phyloP scores from a whole-genome alignment of 2,888 invertebrate species.

The Limnephilus marmoratus region DNA sequence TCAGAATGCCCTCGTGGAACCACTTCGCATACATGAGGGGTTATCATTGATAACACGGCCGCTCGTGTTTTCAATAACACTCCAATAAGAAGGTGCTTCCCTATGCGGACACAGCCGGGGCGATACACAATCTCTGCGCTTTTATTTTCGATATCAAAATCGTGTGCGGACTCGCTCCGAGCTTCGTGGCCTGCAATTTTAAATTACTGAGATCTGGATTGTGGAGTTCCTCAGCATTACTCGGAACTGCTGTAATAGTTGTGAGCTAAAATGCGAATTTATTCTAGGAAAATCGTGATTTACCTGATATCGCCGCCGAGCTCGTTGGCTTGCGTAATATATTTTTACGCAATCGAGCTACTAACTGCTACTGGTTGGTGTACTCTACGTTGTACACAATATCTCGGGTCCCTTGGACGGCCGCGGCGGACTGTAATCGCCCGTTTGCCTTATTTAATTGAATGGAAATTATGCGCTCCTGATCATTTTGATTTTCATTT shows the following conservation, averaged over 20 bases:
- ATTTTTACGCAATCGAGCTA: slow-evolving; percentile 56
- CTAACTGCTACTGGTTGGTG: slow-evolving; percentile 34
- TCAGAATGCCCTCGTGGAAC: background rate
- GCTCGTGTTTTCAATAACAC: slow-evolving; percentile 65
- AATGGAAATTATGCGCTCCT: slow-evolving; percentile 58
- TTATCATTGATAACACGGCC: slow-evolving; percentile 61
- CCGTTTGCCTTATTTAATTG: slow-evolving; percentile 55
- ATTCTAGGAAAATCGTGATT: slow-evolving; percentile 53
- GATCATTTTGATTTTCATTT: slow-evolving; percentile 50
- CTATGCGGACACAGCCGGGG: slow-evolving; percentile 46
- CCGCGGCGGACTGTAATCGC: slow-evolving; percentile 29
- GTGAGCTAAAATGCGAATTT: slow-evolving; percentile 47
- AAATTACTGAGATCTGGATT: slow-evolving; percentile 65
- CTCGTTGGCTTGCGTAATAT: slow-evolving; percentile 49
- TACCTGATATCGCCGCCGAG: slow-evolving; percentile 40
- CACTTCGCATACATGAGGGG: slow-evolving; percentile 53
- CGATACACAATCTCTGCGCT: slow-evolving; percentile 61
- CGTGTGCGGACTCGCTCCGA: slow-evolving; percentile 58
- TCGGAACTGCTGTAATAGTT: slow-evolving; percentile 37
- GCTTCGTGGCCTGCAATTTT: slow-evolving; percentile 60
- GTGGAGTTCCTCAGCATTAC: slow-evolving; percentile 45
- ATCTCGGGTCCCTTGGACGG: background rate
- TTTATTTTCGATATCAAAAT: slow-evolving; percentile 61
- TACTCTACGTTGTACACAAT: background rate
- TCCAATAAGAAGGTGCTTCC: slow-evolving; percentile 52